Base-by-base conservation (phyloP, 1,140 invertebrate genomes). In the Nymphalis io region DNA sequence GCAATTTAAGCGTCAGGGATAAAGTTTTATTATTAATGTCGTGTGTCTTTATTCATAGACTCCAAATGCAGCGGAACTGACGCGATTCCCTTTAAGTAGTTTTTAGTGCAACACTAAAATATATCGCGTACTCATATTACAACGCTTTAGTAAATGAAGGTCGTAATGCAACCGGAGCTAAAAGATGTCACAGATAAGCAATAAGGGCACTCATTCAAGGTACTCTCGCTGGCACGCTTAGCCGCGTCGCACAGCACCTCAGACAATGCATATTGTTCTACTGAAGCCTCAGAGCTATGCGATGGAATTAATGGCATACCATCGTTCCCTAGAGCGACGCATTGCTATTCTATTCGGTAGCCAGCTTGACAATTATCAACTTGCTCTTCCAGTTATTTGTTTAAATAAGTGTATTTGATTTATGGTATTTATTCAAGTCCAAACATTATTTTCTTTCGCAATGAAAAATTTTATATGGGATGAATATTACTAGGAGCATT, bases 191-290 rank as follows among this genome's bases (percentile, higher is more conserved):
- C 27, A 42, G 64, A 66, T 66, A 66, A 66, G 64, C 55, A 66
- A 66, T 66, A 55, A 58, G 64, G 53, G 55, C 64, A 48, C 33
- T 66, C 53, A 58, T 58, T 40, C 59, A 57, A 69, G 67, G 60
- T 62, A 48, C 67, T 60, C 67, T 57, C 67, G 63, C 61, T 58
- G 60, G 18, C 18, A 58, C 53, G 42, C 55, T 48, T 51, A 59
- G 60, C 12, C 16, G 40, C 59, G 59, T 33, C 51, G 40, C 18
- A 58, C 57, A 48, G 3, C 40, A 42, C 39, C 16, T 60, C 38
- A 48, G 62, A 59, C 60, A 70, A 70, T 70, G 60, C 61, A 63
- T 59, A 70, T 70, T 64, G 61, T 64, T 70, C 62, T 39, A 38
- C 15, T 27, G 23, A 51, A 20, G 48, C 61, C 61, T 53, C 39